Percentiles rank a stretch among this genome's conserved stretches.
These are phyloP conservation scores for Rhopalosiphum padi DNA, from an alignment of 1,140 invertebrate genomes.

Conservation along the genomic window DNA sequence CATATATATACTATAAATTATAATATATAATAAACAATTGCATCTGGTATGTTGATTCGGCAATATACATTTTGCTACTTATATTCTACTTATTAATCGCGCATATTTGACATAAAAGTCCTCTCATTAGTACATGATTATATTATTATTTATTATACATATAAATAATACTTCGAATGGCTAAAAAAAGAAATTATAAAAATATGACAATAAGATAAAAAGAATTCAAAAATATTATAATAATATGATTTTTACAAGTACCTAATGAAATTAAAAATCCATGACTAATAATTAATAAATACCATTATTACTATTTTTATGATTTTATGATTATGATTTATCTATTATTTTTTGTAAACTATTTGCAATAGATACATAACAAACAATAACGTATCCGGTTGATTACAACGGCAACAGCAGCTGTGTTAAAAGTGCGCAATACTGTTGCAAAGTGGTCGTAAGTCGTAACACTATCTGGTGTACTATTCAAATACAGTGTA, in stretches of 20 bases:
- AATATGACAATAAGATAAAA: background rate
- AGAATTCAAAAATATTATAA: background rate
- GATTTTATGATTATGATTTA: background rate
- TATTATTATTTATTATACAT: too few species aligned
- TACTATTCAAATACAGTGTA: background rate
- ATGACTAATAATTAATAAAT: background rate
- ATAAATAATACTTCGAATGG: too few species aligned
- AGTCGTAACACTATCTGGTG: background rate
- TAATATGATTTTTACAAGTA: background rate
- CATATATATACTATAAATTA: too few species aligned
- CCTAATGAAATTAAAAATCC: background rate
- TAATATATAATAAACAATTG: background rate
- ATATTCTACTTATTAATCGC: background rate
- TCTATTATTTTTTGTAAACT: background rate
- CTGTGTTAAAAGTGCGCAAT: background rate
- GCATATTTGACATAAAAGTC: background rate
- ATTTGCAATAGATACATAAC: background rate
- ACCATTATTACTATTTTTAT: background rate
- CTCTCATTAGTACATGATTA: too few species aligned
- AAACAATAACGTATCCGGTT: background rate
- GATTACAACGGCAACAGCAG: background rate
- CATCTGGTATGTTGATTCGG: background rate
- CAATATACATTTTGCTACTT: background rate
- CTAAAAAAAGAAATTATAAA: background rate
- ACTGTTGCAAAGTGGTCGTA: background rate